Evolutionary conservation across 2,888 invertebrate genomes (phyloP).

Genomic region (Tipula vernalis): DNA sequence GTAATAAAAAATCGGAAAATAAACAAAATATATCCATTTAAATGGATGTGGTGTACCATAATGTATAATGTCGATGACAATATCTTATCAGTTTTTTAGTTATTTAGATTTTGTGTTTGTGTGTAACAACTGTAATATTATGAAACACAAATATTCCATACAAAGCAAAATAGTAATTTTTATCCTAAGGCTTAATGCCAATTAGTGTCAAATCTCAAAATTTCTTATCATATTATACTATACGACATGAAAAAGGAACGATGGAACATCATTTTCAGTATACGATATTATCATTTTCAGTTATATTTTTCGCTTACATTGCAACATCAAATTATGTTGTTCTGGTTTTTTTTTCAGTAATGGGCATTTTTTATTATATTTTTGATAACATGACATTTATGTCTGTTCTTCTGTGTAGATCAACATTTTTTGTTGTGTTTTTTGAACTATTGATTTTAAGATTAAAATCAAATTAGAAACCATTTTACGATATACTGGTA

Average conservation of each 20-base stretch:
- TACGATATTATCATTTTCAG: not conserved
- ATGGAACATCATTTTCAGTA: not conserved
- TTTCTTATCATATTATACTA: not conserved
- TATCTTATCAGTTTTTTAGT: not conserved
- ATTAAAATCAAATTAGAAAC: not conserved
- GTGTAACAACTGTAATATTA: not conserved
- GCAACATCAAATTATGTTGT: not conserved
- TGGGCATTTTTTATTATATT: not conserved
- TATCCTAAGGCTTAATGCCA: not conserved
- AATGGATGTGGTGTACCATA: not conserved
- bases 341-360: not conserved
- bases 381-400: not conserved
- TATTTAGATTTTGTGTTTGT: not conserved
- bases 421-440: not conserved
- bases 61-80: not conserved
- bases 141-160: not conserved
- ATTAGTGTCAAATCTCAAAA: not conserved
- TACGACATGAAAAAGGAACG: not conserved
- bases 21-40: not conserved
- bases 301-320: not conserved
- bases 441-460: not conserved
- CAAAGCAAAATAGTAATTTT: not conserved
- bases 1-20: not conserved
- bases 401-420: not conserved
- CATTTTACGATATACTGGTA: not conserved